Conservation (phyloP, 1,140 invertebrate species). For the Sinonovacula constricta region DNA sequence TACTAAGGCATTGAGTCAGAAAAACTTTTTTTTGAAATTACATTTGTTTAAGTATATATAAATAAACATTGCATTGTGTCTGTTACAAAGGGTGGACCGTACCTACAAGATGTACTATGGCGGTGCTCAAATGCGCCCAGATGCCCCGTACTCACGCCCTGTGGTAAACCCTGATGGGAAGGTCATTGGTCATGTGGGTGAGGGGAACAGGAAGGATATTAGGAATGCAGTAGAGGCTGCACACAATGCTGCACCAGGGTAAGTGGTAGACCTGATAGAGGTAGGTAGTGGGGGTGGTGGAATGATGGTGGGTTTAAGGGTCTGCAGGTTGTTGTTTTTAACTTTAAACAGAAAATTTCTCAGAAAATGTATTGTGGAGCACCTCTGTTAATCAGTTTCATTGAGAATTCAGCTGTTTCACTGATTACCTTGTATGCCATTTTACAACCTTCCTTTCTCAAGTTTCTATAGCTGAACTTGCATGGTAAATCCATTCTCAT, state of each 20-base stretch:
- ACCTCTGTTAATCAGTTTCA: no score
- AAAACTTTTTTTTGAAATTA: neutral
- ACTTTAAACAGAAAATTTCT: no score
- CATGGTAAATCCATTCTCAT: no score
- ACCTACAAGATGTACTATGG: constrained; percentile 82
- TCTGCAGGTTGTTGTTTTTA: no score
- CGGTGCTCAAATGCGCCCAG: constrained; percentile 80
- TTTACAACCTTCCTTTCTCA: no score
- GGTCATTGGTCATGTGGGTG: constrained; percentile 78
- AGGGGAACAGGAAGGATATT: constrained; percentile 80
- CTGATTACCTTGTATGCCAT: no score
- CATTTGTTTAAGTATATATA: neutral
- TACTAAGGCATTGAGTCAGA: neutral
- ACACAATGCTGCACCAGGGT: constrained; percentile 75
- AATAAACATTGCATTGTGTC: no score
- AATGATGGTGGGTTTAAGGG: no score
- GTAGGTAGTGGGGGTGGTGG: no score
- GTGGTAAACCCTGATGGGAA: constrained; percentile 67
- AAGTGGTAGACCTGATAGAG: constrained; percentile 9
- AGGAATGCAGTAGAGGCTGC: constrained; percentile 81
- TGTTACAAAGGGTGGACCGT: constrained; percentile 78
- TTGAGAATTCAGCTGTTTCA: no score
- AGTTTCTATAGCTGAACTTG: no score
- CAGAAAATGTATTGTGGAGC: no score
- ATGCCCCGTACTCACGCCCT: constrained; percentile 77